Evolutionary conservation across 92 coral and sea anemone species (phyloP), one percentile per base, ranked within the genome.

Genomic region (Heliopora coerulea): DNA sequence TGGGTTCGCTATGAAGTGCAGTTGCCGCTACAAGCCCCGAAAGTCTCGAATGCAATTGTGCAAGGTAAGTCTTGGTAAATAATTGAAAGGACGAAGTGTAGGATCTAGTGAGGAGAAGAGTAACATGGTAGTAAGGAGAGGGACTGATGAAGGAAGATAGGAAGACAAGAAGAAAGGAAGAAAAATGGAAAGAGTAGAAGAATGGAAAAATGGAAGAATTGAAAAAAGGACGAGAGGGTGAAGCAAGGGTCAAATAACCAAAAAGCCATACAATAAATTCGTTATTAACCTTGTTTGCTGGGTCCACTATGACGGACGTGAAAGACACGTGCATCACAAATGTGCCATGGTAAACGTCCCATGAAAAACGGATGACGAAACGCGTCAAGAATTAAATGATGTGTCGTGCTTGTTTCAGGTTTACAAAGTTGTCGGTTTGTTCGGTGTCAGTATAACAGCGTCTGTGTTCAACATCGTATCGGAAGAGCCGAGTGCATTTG

Each of bases 351-450:
- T 6, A 46, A 46, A 15, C 17, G 15, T 6, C 52, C 2, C 7
- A 46, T 10, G n/a, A 46, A 46, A n/a, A 15, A 46, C 2, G 52
- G 42, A 37, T 4, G 12, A 12, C 6, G 12, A 37, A 12, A 12
- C 5, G 12, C 5, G 12, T 37, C 12, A 37, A 37, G 12, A 37
- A 37, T 5, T 4, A 37, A 37, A 37, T 37, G 42, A 15, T 2
- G 2, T 15, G 2, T 2, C 52, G n/a, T 46, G 52, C n/a, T 46
- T 46, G 12, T 46, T 46, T 24, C 75, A 95, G 99, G 85, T 58
- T 66, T 95, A 25, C 84, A 83, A 49, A 73, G 83, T 7, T 95
- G 98, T 44, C 83, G 79, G 40, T 93, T 89, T 88, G 88, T 81
- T 79, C 88, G 82, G 29, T 93, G 98, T 79, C 73, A 80, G 52